These are phyloP conservation scores for Ips nitidus DNA, from an alignment of 1,140 invertebrate genomes.

Conservation along the genomic window DNA sequence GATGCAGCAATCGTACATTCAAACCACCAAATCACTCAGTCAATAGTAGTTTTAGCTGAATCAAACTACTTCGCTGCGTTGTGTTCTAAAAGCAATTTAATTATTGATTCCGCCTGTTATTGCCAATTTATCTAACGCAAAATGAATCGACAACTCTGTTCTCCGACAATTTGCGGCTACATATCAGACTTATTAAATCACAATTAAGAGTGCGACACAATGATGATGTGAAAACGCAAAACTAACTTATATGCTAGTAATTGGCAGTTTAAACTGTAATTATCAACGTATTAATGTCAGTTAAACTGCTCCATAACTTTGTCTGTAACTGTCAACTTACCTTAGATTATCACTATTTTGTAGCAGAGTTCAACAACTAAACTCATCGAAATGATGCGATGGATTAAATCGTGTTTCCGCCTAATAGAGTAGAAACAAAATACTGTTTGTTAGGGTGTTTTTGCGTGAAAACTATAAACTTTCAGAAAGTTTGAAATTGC, in stretches of 20 bases:
- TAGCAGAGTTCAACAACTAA: too few species aligned
- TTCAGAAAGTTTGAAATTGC: not conserved
- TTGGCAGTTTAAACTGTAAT: too few species aligned
- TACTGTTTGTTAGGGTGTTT: constrained; percentile 17
- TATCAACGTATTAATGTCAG: too few species aligned
- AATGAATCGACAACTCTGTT: not conserved
- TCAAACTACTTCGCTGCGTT: too few species aligned
- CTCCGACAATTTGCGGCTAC: not conserved
- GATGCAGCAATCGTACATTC: too few species aligned
- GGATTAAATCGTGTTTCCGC: constrained; percentile 22
- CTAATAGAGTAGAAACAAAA: constrained; percentile 20
- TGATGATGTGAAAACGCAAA: not conserved
- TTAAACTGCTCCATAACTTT: too few species aligned
- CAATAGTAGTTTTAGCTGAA: too few species aligned
- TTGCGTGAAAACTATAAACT: not conserved
- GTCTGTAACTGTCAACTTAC: too few species aligned
- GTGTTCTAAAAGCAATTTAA: not conserved
- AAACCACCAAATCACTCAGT: too few species aligned
- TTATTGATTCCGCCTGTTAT: constrained; percentile 10
- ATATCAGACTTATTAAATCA: not conserved
- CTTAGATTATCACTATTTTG: too few species aligned
- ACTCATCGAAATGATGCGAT: constrained; percentile 5
- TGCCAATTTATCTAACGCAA: constrained; percentile 1
- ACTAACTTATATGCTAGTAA: too few species aligned
- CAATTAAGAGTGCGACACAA: constrained; percentile 3